Base-by-base conservation (phyloP, 2,888 invertebrate species). In the Chrysopilus asiliformis region DNA sequence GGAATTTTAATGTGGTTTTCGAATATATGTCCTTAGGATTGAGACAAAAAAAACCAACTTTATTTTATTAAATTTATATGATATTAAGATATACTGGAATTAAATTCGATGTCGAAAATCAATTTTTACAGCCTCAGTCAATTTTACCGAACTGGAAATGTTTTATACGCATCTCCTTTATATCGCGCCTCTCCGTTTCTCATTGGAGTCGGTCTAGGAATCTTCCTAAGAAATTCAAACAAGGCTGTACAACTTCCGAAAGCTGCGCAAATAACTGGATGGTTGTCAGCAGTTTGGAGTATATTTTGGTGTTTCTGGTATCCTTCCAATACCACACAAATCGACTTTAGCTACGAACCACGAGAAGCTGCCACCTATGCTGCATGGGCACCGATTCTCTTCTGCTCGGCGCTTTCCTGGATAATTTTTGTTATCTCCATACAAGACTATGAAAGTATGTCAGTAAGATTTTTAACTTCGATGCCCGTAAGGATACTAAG, bases 71-170 rank as follows among this genome's bases (percentile, higher is more conserved):
- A n/a, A n/a, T n/a, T n/a, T n/a, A n/a, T n/a, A n/a, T n/a, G n/a
- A n/a, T n/a, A n/a, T n/a, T n/a, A n/a, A n/a, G n/a, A n/a, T n/a
- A n/a, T n/a, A n/a, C n/a, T n/a, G n/a, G n/a, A n/a, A n/a, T n/a
- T n/a, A n/a, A n/a, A n/a, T n/a, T n/a, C n/a, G n/a, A n/a, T n/a
- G n/a, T n/a, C n/a, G n/a, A n/a, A n/a, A n/a, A n/a, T n/a, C n/a
- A n/a, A n/a, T n/a, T n/a, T n/a, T n/a, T n/a, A n/a, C n/a, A 79
- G 79, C 47, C 64, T 74, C 31, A 75, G 73, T 52, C 77, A 79
- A 53, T 68, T 79, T 40, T 77, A 77, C 48, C 67, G 76, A 42
- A 76, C 77, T 17, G 78, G 76, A 9, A 72, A 76, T 43, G 55
- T 77, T 43, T 71, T 74, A 39, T 78, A 76, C 50, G 64, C 67